These are phyloP conservation scores for Hyperoplus lanceolatus DNA, from an alignment of 2,797 vertebrate species.

Conservation along the genomic window DNA sequence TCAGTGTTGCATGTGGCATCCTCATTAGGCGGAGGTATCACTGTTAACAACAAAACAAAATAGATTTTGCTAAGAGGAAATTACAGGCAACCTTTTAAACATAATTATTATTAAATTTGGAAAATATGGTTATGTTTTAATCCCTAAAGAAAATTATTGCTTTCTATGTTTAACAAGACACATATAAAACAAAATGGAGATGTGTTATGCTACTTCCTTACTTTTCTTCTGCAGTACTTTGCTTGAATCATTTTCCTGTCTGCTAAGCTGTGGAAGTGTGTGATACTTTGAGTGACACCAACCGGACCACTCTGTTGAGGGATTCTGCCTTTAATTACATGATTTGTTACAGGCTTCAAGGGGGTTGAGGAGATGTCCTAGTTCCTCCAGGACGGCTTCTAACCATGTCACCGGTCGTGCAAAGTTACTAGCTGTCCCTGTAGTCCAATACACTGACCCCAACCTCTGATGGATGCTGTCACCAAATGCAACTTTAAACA, in stretches of 20 bases:
- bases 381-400: conserved; percentile 52
- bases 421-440: conserved; percentile 55
- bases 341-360: conserved; percentile 49
- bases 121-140: background rate
- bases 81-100: conserved; percentile 3
- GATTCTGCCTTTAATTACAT: conserved; percentile 79
- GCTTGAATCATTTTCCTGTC: conserved; percentile 1
- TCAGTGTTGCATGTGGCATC: conserved; percentile 78
- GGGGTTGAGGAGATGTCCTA: conserved; percentile 55
- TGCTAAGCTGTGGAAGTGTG: conserved; percentile 13
- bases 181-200: background rate
- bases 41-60: conserved; percentile 66
- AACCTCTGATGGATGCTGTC: conserved; percentile 63
- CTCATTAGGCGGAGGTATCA: conserved; percentile 68
- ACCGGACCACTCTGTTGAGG: conserved; percentile 57
- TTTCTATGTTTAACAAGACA: background rate
- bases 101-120: background rate
- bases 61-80: conserved; percentile 43
- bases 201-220: background rate
- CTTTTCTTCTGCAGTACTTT: conserved; percentile 10
- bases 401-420: conserved; percentile 69
- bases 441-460: conserved; percentile 54
- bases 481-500: conserved; percentile 62
- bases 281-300: conserved; percentile 57
- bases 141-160: background rate